Base-by-base conservation (phyloP, 2,888 invertebrate species). In the Hydropsyche betteni region DNA sequence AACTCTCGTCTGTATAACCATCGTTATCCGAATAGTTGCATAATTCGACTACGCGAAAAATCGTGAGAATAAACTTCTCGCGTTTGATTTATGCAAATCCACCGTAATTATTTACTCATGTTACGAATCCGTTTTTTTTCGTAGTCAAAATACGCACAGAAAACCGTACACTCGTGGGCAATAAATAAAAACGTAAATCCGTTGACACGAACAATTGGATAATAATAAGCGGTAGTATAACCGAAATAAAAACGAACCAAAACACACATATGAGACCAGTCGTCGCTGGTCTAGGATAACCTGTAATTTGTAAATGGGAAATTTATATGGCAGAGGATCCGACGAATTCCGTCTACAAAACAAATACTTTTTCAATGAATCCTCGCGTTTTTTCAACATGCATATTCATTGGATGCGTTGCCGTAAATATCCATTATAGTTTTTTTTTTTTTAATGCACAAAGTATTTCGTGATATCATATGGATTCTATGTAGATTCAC, bases 161-260 rank as follows among this genome's bases (percentile, higher is more conserved):
- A 61, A 64, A 36, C 36, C n/a, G 64, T 36, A 38, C 38, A 64
- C 74, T 16, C 74, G 36, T 14, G 12, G 53, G 71, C 55, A 64
- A 75, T 75, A 75, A 75, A 75, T 75, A 75, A 75, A 44, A 55
- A 36, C 55, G 38, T 72, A 34, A 34, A 64, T 36, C 58, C 61
- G 75, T 71, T 71, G 75, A 75, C 75, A 64, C 64, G 68, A 38
- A 70, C 75, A 75, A 75, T 75, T 75, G 75, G 75, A 75, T 75
- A 75, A 75, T 75, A 70, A 75, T 71, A 75, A 75, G 69, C 58
- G 75, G 75, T 55, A 53, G 75, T 69, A 69, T 44, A 44, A 52
- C 75, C 71, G 72, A 72, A 72, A 72, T 58, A 55, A 38, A 36
- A 2, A 64, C 64, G 34, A 36, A 44, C 44, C 44, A 44, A 44